Evolutionary conservation across 2,888 invertebrate genomes (phyloP), one percentile per base, ranked within the genome.

Genomic region (Enchytraeus crypticus): DNA sequence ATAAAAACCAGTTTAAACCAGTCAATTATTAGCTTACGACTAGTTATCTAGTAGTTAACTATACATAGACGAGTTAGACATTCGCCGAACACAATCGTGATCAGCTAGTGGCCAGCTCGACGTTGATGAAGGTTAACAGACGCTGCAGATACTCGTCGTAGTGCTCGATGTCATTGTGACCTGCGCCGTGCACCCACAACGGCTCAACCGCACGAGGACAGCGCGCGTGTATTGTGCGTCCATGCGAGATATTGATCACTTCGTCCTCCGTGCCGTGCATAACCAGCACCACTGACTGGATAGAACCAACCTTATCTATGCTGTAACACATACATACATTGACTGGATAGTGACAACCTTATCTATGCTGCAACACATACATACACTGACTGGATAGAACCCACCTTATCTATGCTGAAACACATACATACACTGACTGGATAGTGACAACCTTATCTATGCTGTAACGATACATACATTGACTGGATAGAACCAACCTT

Each of bases 261-360:
- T 61, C 61, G 29, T 61, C 61, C 23, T 56, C 61, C 2, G 61
- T 61, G n/a, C 61, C 61, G 27, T 61, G 61, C 14, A 61, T 61
- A 21, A 61, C 61, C n/a, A 61, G 56, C 32, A 61, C 61, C 5
- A 55, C 55, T 11, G 61, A 61, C 21, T 56, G 34, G 5, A 61
- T 61, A 51, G 56, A 32, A 43, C 57, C 55, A 27, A 53, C 61
- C 32, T 61, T 61, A 57, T 61, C 61, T 30, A 61, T 61, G 56
- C 61, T 61, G 45, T n/a, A 38, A 11, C 18, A 18, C 11, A 14
- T 38, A 14, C 18, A 14, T 38, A 14, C 18, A 14, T 14, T 14
- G n/a, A 23, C 5, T 23, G n/a, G 5, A 18, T 8, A 5, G 26
- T 47, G 5, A 47, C 26, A 21, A 47, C 5, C 4, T 23, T 47